Percentiles rank a stretch among this genome's conserved stretches.
phyloP scores from a whole-genome alignment of 2,888 invertebrate genomes.

The Ypsolopha scabrella region DNA sequence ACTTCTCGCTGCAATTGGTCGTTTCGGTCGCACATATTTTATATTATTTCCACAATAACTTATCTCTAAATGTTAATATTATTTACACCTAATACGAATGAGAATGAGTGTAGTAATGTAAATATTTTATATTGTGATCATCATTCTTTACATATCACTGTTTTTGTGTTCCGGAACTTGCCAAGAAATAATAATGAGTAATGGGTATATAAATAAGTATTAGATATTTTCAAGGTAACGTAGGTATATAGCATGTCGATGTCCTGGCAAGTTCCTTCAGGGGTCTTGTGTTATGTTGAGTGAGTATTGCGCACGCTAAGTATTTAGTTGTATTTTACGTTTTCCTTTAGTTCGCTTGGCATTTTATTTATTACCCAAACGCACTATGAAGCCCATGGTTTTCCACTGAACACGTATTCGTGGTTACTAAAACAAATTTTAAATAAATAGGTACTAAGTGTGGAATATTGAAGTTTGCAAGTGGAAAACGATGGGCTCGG shows the following conservation, averaged over 20 bases:
- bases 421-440: background rate
- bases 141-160: too few relatives aligned
- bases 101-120: too few relatives aligned
- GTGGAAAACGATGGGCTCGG: background rate
- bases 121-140: too few relatives aligned
- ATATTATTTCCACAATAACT: too few relatives aligned
- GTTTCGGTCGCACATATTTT: too few relatives aligned
- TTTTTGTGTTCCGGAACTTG: too few relatives aligned
- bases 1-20: too few relatives aligned
- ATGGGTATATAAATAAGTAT: too few relatives aligned
- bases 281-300: constrained; percentile 3
- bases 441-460: background rate
- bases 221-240: too few relatives aligned
- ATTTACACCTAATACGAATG: too few relatives aligned
- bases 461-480: background rate
- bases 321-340: constrained; percentile 9
- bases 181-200: too few relatives aligned
- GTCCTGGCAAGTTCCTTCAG: background rate
- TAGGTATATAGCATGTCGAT: background rate
- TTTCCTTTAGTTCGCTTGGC: constrained; percentile 45
- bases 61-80: too few relatives aligned
- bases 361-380: constrained; percentile 26
- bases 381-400: constrained; percentile 11
- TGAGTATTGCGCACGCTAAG: constrained; percentile 16
- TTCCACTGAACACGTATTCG: background rate